Conservation (phyloP, 2,113 vertebrate genomes). For the Macaca fascicularis region DNA sequence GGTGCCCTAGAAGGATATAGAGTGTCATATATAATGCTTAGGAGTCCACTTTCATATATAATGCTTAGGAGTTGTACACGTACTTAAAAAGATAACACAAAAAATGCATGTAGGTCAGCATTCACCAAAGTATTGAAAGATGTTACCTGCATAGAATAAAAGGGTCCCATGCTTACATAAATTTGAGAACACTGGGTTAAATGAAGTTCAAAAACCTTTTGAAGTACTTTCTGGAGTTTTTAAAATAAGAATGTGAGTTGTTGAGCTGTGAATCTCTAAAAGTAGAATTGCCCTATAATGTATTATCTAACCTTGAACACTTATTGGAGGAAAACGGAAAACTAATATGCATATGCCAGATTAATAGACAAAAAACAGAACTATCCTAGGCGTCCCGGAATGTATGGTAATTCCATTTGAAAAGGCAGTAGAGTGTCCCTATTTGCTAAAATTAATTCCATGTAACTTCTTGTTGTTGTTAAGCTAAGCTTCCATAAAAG, state of each 20-base stretch:
- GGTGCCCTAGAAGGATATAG: neutral
- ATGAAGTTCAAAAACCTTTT: neutral
- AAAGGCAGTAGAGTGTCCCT: neutral
- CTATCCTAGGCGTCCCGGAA: neutral
- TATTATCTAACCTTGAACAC: neutral
- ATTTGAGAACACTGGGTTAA: neutral
- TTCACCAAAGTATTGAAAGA: neutral
- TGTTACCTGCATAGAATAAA: neutral
- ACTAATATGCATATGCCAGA: neutral
- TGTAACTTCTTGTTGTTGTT: neutral
- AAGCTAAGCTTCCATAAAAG: neutral
- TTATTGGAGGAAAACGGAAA: neutral
- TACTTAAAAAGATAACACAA: neutral
- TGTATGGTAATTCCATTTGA: too few relatives aligned
- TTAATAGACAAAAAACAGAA: neutral
- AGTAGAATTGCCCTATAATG: neutral
- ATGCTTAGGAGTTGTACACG: neutral
- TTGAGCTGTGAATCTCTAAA: neutral
- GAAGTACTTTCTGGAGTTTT: neutral
- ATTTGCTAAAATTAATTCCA: neutral
- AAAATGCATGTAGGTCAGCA: neutral
- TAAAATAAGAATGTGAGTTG: neutral
- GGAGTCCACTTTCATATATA: neutral
- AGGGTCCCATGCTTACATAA: neutral
- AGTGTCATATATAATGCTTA: neutral